Evolutionary conservation across 2,797 vertebrate species (phyloP).

Genomic region (Chaetophractus vellerosus): DNA sequence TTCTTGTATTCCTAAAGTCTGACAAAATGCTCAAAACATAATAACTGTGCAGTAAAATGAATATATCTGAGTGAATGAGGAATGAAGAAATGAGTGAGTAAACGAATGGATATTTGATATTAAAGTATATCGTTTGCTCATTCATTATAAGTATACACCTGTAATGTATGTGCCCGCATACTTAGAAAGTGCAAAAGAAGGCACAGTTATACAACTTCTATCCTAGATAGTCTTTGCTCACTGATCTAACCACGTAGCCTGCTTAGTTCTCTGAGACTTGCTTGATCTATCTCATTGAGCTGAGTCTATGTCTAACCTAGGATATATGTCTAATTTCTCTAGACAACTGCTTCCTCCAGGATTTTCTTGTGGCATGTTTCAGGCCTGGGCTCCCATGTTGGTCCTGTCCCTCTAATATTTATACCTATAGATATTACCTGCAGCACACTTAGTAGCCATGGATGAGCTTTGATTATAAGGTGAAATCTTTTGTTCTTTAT

Average conservation of each 20-base stretch:
- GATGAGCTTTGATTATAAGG: constrained; percentile 3
- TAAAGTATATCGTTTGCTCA: not conserved
- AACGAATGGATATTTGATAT: not conserved
- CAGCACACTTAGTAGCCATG: not conserved
- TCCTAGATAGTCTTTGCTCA: not conserved
- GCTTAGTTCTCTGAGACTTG: constrained; percentile 12
- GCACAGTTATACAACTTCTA: not conserved
- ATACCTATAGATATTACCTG: not conserved
- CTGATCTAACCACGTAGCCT: not conserved
- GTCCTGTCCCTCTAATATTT: not conserved
- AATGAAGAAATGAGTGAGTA: not conserved
- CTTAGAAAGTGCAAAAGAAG: constrained; percentile 3
- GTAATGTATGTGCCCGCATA: not conserved
- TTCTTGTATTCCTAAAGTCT: not conserved
- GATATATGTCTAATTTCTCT: not conserved
- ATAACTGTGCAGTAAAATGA: not conserved
- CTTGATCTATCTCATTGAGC: not conserved
- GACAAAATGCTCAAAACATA: not conserved
- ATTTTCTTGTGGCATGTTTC: not conserved
- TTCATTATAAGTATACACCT: not conserved
- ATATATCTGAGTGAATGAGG: not conserved
- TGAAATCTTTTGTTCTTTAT: not conserved
- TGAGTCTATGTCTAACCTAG: not conserved
- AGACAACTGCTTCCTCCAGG: not conserved
- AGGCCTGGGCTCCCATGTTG: not conserved